These are phyloP conservation scores for Lutjanus campechanus DNA, from an alignment of 2,797 vertebrate species.

Conservation along the genomic window DNA sequence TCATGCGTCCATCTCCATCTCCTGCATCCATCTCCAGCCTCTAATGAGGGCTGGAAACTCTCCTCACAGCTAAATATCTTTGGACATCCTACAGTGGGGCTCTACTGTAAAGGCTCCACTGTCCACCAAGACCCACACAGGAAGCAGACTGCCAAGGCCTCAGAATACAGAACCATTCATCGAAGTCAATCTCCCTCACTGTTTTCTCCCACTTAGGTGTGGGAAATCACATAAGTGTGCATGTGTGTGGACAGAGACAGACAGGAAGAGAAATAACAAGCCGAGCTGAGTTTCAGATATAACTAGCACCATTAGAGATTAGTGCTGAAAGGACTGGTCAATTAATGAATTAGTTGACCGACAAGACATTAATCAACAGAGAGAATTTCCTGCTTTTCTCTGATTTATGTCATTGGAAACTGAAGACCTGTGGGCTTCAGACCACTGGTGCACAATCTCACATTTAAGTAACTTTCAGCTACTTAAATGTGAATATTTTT, in stretches of 20 bases:
- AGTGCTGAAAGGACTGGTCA: neutral
- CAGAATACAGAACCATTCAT: constrained; percentile 65
- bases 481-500: no score
- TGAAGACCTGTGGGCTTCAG: neutral
- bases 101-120: constrained; percentile 43
- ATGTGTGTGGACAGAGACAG: constrained; percentile 3
- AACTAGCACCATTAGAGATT: neutral
- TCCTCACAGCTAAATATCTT: constrained; percentile 40
- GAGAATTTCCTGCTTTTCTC: no score
- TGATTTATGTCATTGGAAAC: neutral
- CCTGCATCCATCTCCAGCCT: constrained; percentile 7
- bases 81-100: constrained; percentile 42
- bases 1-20: constrained; percentile 26
- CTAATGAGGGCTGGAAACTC: constrained; percentile 4
- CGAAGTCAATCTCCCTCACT: constrained; percentile 38
- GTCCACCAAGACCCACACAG: constrained; percentile 58
- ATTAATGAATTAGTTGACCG: neutral
- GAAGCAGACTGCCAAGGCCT: constrained; percentile 41
- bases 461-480: no score
- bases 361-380: no score
- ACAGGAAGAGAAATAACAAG: neutral
- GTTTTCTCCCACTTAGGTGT: constrained; percentile 67
- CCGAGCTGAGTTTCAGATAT: neutral
- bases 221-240: constrained; percentile 51
- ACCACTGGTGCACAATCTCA: neutral